Conservation (phyloP, 2,888 invertebrate species). For the Aplocera efformata region DNA sequence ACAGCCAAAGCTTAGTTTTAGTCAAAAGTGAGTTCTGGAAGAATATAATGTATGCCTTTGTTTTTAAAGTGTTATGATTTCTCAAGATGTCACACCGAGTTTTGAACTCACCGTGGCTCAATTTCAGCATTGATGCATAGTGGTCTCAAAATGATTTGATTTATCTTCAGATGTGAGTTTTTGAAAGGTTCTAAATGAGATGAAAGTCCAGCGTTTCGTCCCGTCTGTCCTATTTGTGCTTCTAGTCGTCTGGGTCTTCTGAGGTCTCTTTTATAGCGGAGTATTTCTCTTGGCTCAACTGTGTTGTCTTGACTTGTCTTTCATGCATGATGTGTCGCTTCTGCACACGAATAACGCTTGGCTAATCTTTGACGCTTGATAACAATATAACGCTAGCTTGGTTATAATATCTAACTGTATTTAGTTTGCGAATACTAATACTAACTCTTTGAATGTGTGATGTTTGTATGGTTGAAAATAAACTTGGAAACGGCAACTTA, state of each 20-base stretch:
- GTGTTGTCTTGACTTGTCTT: slow-evolving; percentile 24
- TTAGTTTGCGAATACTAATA: slow-evolving; percentile 28
- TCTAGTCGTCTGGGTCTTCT: slow-evolving; percentile 45
- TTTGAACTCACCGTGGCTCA: not conserved
- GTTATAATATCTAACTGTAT: slow-evolving; percentile 20
- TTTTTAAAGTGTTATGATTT: slow-evolving; percentile 7
- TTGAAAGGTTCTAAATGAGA: slow-evolving; percentile 52
- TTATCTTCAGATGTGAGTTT: slow-evolving; percentile 24
- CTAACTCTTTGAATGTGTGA: slow-evolving; percentile 57
- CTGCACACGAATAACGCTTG: slow-evolving; percentile 33
- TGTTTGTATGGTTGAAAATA: slow-evolving; percentile 53
- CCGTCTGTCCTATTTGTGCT: slow-evolving; percentile 43
- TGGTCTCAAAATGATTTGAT: not conserved
- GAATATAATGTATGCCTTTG: no score
- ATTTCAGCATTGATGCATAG: not conserved
- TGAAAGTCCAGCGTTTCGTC: slow-evolving; percentile 63
- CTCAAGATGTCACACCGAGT: slow-evolving; percentile 13
- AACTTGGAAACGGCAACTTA: slow-evolving; percentile 41
- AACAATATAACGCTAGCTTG: slow-evolving; percentile 25
- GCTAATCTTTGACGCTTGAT: slow-evolving; percentile 28
- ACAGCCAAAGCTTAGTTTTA: not conserved
- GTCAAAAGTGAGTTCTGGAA: no score
- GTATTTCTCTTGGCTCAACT: slow-evolving; percentile 32
- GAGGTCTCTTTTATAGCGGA: slow-evolving; percentile 48
- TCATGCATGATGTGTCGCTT: slow-evolving; percentile 34